Conservation (phyloP, 2,888 invertebrate species). For the Tenthredo notha region DNA sequence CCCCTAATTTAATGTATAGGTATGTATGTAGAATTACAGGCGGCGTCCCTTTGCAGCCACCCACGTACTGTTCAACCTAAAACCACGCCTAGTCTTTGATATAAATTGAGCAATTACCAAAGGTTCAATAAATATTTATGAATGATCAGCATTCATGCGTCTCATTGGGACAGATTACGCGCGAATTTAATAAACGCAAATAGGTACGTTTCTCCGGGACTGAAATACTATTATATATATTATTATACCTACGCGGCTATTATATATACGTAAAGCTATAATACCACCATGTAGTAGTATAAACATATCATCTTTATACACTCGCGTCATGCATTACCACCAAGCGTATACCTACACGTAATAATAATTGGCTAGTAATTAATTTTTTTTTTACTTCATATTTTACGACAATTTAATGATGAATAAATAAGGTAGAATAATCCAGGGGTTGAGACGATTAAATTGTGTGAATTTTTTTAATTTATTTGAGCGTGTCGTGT, state of each 20-base stretch:
- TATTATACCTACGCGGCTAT: constrained; percentile 7
- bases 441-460: background rate
- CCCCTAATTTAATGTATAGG: too few relatives aligned
- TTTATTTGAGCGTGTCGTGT: constrained; percentile 4
- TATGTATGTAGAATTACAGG: background rate
- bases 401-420: background rate
- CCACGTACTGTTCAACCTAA: constrained; percentile 24
- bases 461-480: background rate
- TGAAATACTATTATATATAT: background rate
- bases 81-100: constrained; percentile 42
- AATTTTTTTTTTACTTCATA: background rate
- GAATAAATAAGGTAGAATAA: background rate
- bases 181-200: constrained; percentile 20
- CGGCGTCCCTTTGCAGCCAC: constrained; percentile 17
- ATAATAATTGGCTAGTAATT: background rate
- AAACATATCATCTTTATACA: background rate
- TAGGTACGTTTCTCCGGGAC: background rate
- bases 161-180: constrained; percentile 33
- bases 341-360: too few relatives aligned
- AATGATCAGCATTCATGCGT: constrained; percentile 51
- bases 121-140: constrained; percentile 41
- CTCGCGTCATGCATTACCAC: background rate
- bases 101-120: constrained; percentile 45
- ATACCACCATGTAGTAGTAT: background rate
- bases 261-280: background rate